Base-by-base conservation (phyloP, 2,797 vertebrate species). In the Gymnoscopelus braueri region DNA sequence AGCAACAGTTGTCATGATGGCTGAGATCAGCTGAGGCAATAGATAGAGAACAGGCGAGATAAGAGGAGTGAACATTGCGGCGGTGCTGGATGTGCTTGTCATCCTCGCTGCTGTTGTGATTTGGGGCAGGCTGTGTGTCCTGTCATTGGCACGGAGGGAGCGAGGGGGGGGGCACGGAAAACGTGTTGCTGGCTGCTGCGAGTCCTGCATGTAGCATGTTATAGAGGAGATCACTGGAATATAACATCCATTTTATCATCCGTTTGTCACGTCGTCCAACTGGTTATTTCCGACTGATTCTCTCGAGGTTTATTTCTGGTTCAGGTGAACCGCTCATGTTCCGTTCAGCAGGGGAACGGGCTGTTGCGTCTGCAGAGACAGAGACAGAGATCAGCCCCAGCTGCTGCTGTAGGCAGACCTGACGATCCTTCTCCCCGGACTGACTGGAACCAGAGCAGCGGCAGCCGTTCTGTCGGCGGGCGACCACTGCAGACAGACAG, bases 1-100 rank as follows among this genome's bases (percentile, higher is more conserved):
- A 87, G 91, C 90, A 89, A 89, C 90, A 92, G 89, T 90, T 90
- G 91, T 88, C 86, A 90, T 87, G 88, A 92, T 92, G 91, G 88
- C 74, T 84, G 82, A 77, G 79, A 63, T 77, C 71, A 85, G 88
- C 86, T 86, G 86, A 90, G 77, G 68, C 70, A 80, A 47, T 44
- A 32, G 60, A 70, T 35, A 32, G 60, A 32, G 56, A 14, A 50
- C 6, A 53, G 58, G 15, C 52, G 15, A 10, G 84, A 67, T 78
- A 79, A 12, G 80, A 71, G 80, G 79, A 80, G 80, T 3, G 73
- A 73, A 72, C 63, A 72, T 44, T 87, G 87, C 87, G 82, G 86
- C 79, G 82, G 82, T 75, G 81, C 77, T 51, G 50, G 50, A 51
- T 51, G 50, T 56, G 57, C 65, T 70, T 44, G 79, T 77, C 70